phyloP scores from a whole-genome alignment of 2,113 vertebrate genomes.

The Pollachius pollachius region DNA sequence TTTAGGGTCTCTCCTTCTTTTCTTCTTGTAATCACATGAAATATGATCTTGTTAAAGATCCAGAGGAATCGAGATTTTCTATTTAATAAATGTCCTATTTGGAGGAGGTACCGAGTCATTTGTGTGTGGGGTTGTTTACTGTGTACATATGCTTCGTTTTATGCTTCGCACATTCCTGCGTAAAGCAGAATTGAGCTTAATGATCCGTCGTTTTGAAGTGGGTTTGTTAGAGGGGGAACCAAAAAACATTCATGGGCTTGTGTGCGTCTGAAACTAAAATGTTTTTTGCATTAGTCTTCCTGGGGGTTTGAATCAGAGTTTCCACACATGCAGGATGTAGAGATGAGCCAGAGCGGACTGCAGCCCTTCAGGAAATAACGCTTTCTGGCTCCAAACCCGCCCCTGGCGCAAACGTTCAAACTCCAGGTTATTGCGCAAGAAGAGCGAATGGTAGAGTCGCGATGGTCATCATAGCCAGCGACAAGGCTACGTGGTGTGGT shows the following conservation, averaged over 20 bases:
- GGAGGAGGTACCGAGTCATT: conserved; percentile 4
- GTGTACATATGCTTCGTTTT: not conserved
- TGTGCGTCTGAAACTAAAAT: conserved; percentile 15
- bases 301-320: conserved; percentile 55
- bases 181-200: too few species aligned
- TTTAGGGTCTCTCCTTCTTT: conserved; percentile 59
- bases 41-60: conserved; percentile 29
- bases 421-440: not conserved
- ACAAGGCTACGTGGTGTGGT: too few species aligned
- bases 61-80: conserved; percentile 39
- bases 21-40: conserved; percentile 42
- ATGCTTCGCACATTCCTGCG: not conserved
- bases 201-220: too few species aligned
- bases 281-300: conserved; percentile 50
- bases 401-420: conserved; percentile 20
- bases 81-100: conserved; percentile 47
- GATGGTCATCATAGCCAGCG: too few species aligned
- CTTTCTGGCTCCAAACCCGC: conserved; percentile 31
- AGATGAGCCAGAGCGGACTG: conserved; percentile 44
- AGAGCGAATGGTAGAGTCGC: too few species aligned
- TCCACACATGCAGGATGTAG: conserved; percentile 64
- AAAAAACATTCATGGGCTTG: not conserved
- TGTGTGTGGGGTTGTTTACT: not conserved
- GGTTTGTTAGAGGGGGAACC: conserved; percentile 9
- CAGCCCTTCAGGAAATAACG: conserved; percentile 27